Evolutionary conservation across 2,888 invertebrate genomes (phyloP).

Genomic region (Meiosimyza platycephala): DNA sequence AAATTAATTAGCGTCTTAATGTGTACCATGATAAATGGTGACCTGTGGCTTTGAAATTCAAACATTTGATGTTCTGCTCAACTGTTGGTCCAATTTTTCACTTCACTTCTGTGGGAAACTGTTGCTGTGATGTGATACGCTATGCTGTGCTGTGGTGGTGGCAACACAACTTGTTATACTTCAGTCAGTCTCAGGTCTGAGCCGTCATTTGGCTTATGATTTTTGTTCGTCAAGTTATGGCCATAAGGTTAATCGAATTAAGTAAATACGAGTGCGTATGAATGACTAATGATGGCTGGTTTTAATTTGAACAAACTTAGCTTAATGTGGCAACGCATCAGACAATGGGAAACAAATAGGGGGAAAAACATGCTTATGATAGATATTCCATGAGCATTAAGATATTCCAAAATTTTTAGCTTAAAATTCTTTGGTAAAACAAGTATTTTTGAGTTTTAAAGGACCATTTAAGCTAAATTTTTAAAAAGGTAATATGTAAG

Average conservation of each 20-base stretch:
- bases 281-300: slow-evolving; percentile 37
- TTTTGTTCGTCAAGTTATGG: not conserved
- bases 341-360: not conserved
- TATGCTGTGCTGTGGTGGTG: not conserved
- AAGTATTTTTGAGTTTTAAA: no score
- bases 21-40: slow-evolving; percentile 41
- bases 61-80: not conserved
- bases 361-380: no score
- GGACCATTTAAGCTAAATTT: no score
- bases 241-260: slow-evolving; percentile 32
- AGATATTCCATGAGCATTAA: no score
- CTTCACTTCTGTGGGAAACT: no score
- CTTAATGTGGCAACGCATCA: slow-evolving; percentile 21
- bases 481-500: no score
- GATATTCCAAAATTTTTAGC: no score
- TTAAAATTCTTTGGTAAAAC: no score
- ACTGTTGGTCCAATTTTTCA: not conserved
- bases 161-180: slow-evolving; percentile 20
- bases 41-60: slow-evolving; percentile 23
- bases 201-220: not conserved
- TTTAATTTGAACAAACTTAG: slow-evolving; percentile 35
- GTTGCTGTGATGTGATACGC: not conserved
- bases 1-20: slow-evolving; percentile 39
- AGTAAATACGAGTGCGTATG: slow-evolving; percentile 7
- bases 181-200: not conserved